Evolutionary conservation across 2,888 invertebrate species (phyloP).

Genomic region (Volucella bombylans): DNA sequence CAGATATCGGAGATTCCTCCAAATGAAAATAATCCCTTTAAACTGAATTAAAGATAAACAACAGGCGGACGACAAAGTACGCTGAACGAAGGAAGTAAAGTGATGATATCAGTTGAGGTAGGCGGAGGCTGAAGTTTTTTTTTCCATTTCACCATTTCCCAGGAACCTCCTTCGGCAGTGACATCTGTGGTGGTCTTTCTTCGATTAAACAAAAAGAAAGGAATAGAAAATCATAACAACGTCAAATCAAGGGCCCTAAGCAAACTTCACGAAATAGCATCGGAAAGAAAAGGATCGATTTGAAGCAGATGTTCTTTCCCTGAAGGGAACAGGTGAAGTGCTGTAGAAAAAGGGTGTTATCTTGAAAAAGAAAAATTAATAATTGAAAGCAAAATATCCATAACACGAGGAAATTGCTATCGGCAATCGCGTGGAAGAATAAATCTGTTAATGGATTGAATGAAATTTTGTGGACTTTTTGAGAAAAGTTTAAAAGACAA

Average conservation of each 20-base stretch:
- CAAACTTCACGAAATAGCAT: background rate
- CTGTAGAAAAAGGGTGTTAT: background rate
- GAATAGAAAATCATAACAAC: background rate
- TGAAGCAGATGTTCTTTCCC: constrained; percentile 3
- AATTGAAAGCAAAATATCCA: background rate
- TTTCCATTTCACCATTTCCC: background rate
- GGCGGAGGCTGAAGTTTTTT: no score
- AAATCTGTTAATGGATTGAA: background rate
- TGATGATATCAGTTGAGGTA: no score
- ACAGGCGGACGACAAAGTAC: background rate
- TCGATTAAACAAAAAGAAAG: background rate
- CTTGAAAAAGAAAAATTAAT: background rate
- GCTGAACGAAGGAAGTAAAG: background rate
- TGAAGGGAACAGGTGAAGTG: background rate
- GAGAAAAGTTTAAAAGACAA: background rate
- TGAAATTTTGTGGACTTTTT: background rate
- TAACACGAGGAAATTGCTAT: background rate
- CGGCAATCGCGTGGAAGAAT: constrained; percentile 4
- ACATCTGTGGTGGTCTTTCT: constrained; percentile 11
- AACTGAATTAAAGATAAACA: constrained; percentile 22
- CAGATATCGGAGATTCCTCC: background rate
- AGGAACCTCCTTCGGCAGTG: background rate
- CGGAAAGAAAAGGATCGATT: constrained; percentile 7
- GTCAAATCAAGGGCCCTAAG: constrained; percentile 1
- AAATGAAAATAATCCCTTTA: constrained; percentile 11